These are phyloP conservation scores for Ammospiza maritima DNA, from an alignment of 2,797 vertebrate genomes.

Conservation along the genomic window DNA sequence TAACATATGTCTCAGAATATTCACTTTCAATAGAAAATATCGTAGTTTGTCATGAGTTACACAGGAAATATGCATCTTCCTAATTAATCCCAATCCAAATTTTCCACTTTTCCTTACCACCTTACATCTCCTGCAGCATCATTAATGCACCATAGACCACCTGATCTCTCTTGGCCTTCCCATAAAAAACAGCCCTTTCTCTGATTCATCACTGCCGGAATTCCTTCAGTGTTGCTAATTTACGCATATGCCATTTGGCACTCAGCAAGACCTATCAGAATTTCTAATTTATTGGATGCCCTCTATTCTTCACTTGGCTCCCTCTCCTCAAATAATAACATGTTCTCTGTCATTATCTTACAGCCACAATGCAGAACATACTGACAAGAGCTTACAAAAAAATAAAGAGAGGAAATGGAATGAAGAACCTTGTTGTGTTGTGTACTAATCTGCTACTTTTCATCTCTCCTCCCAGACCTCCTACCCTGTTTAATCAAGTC, in stretches of 20 bases:
- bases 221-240: neutral
- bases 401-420: neutral
- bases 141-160: neutral
- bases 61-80: neutral
- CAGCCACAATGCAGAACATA: neutral
- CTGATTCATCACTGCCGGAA: neutral
- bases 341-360: neutral
- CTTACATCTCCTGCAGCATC: neutral
- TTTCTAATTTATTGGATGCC: conserved; percentile 19
- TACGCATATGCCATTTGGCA: neutral
- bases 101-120: neutral
- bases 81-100: neutral
- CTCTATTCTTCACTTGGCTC: conserved; percentile 21
- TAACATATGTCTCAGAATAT: neutral
- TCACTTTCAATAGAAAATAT: neutral
- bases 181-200: neutral
- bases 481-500: neutral
- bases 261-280: conserved; percentile 12
- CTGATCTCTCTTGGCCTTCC: neutral
- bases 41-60: neutral
- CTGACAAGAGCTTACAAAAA: neutral
- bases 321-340: neutral
- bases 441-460: neutral
- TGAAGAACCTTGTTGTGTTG: neutral
- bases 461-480: neutral